phyloP scores from a whole-genome alignment of 2,888 invertebrate genomes.

The Druceiella hillmani region DNA sequence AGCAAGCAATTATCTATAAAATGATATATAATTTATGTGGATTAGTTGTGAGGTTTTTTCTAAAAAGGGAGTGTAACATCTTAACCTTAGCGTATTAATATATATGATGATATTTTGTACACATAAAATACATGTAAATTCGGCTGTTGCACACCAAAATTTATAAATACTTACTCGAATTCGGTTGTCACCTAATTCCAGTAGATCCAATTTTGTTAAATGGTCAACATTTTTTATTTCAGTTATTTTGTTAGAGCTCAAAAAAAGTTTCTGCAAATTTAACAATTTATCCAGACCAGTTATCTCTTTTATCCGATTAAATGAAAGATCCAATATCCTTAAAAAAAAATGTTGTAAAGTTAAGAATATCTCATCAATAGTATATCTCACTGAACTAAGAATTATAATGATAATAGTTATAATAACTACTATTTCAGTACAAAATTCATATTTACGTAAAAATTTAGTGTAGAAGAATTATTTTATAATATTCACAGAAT shows the following conservation, averaged over 20 bases:
- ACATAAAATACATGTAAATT: slow-evolving; percentile 4
- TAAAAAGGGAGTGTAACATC: too few species aligned
- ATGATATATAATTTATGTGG: too few species aligned
- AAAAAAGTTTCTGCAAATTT: slow-evolving; percentile 76
- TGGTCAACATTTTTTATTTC: slow-evolving; percentile 85
- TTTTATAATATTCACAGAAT: too few species aligned
- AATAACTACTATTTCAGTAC: slow-evolving; percentile 11
- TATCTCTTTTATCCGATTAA: slow-evolving; percentile 87
- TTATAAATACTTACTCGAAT: slow-evolving; percentile 58
- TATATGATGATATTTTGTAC: background rate
- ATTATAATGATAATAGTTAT: too few species aligned
- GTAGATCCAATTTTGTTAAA: slow-evolving; percentile 69
- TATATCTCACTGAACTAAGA: too few species aligned
- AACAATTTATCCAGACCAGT: slow-evolving; percentile 70
- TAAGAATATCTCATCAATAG: too few species aligned
- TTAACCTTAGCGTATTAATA: too few species aligned
- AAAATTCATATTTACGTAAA: slow-evolving; percentile 5
- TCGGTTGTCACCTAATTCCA: slow-evolving; percentile 95
- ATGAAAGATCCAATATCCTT: slow-evolving; percentile 89
- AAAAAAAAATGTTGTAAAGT: slow-evolving; percentile 32
- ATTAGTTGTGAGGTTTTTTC: too few species aligned
- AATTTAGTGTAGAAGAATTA: slow-evolving; percentile 4
- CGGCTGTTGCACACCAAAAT: slow-evolving; percentile 3
- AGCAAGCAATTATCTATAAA: too few species aligned
- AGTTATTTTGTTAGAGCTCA: slow-evolving; percentile 85